Evolutionary conservation across 2,797 vertebrate genomes (phyloP), one percentile per base, ranked within the genome.

Genomic region (Parauchenoglanis ngamensis): DNA sequence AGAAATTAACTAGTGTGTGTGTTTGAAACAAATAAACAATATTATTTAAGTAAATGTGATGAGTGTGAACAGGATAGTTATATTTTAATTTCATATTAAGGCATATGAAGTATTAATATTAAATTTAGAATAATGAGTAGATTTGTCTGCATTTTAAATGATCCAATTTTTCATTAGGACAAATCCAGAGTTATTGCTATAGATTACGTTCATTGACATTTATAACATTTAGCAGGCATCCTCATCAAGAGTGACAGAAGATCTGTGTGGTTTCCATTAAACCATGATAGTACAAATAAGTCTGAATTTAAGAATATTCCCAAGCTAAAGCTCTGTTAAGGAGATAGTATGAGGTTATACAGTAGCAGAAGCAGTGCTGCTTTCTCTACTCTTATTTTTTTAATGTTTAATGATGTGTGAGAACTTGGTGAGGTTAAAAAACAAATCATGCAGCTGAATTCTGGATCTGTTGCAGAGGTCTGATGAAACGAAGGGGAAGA

Each of bases 391-490:
- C 28, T 67, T 28, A 31, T 31, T 31, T 31, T 61, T 13, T 31
- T 28, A 67, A 67, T 67, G 65, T 31, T 31, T 67, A 67, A 67
- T 15, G n/a, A 28, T 65, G 63, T 28, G n/a, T 23, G 63, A 67
- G 65, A 67, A 67, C 28, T 31, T 31, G n/a, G 65, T 13, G 15
- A 7, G 15, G 67, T 70, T 19, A 15, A 70, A 70, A 70, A 7
- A 40, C 15, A 70, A 70, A 1, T 15, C 11, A 31, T 31, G 31
- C 13, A 68, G 28, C 7, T 17, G 67, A 17, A 35, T 68, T 68
- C 67, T 68, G 31, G 28, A 68, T 68, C 31, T 7, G 31, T 68
- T 68, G 6, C 67, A 35, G 67, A 17, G 31, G 98, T 94, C 75
- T 49, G 49, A 52, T 23, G 49, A 49, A 83, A 54, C 1, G 11